Base-by-base conservation (phyloP, 2,888 invertebrate species). In the Criorhina ranunculi region DNA sequence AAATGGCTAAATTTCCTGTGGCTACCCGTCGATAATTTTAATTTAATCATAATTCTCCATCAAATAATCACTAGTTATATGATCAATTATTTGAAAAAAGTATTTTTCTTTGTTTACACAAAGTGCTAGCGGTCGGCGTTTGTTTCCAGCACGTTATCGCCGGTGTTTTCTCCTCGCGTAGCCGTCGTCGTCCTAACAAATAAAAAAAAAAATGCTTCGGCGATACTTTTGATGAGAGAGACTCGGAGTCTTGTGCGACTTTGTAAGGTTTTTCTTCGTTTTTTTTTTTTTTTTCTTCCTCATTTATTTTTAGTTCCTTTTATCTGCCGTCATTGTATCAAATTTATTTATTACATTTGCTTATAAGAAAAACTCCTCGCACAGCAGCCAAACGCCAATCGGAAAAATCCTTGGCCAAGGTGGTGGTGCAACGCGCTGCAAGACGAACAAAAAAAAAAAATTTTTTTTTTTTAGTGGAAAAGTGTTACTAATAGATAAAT, bases 401-500 rank as follows among this genome's bases (percentile, higher is more conserved):
- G 62, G 62, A 62, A 70, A 67, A 78, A 67, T 72, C 70, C 64
- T 72, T 55, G 59, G 51, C 70, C 66, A 35, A 51, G 60, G 53
- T 46, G 49, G 55, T 31, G 75, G 37, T 66, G 75, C 55, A 69
- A 44, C 42, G 67, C 55, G 24, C 53, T 53, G 53, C 73, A 40
- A 37, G 33, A 59, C 24, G 4, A 1, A 4, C 24, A 15, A 17
- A 29, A 9, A 12, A 17, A 19, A 24, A 15, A 77, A 69, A 33
- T 33, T 24, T 24, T 24, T 24, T 24, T 24, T 24, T 24, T 24
- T 24, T 24, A 24, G 60, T 78, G 70, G 19, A 62, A 86, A 81
- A 80, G 85, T 86, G 81, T 77, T 86, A 77, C 85, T 80, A 76
- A 79, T 85, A 79, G 79, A 79, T 75, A 80, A 81, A 86, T 86